phyloP scores from a whole-genome alignment of 2,113 vertebrate species.

The Cathartes aura region DNA sequence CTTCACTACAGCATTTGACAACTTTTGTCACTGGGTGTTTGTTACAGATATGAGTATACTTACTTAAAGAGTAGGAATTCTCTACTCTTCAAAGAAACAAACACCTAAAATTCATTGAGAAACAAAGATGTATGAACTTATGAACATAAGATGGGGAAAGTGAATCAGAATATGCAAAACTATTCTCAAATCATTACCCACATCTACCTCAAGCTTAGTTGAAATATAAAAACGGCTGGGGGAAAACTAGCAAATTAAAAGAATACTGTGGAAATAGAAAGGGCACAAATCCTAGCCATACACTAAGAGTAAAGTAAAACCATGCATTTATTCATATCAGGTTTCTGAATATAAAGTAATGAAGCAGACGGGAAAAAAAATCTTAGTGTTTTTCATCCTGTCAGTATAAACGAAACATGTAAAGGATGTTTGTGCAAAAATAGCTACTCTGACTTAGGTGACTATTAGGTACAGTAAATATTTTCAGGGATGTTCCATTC shows the following conservation, averaged over 20 bases:
- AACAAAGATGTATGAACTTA: not conserved
- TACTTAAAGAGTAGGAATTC: not conserved
- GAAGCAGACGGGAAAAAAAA: not conserved
- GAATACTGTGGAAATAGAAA: conserved; percentile 21
- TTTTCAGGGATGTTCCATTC: not conserved
- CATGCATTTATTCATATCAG: not conserved
- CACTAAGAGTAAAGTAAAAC: conserved; percentile 13
- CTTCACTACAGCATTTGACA: not conserved
- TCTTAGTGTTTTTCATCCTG: not conserved
- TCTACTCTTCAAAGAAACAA: not conserved
- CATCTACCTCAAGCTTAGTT: not conserved
- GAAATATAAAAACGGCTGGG: not conserved
- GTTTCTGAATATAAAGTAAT: conserved; percentile 13
- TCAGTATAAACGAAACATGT: conserved; percentile 5
- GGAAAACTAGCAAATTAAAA: not conserved
- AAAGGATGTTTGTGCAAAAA: not conserved
- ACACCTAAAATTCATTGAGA: not conserved
- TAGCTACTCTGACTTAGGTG: not conserved
- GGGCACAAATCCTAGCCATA: not conserved
- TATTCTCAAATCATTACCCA: not conserved
- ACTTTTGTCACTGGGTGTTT: not conserved
- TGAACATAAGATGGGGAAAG: not conserved
- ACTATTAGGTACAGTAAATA: not conserved
- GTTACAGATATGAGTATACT: not conserved
- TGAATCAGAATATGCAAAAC: not conserved